Evolutionary conservation across 2,797 vertebrate species (phyloP), one percentile per base, ranked within the genome.

Genomic region (Tauraco hartlaubi): DNA sequence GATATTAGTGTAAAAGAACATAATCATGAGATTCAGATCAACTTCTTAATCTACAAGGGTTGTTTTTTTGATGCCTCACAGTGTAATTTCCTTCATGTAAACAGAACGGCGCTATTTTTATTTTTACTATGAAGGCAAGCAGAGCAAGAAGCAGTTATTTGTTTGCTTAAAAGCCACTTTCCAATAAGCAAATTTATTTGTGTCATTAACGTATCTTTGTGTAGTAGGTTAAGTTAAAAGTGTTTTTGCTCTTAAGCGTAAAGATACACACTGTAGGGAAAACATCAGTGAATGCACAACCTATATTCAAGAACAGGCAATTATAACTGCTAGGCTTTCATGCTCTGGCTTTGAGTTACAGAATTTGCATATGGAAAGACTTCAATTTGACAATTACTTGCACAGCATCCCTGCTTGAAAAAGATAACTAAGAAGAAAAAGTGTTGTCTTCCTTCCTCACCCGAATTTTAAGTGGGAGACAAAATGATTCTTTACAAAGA

Each of bases 391-490:
- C 44, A 56, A 63, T 67, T 83, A 88, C 21, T 83, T 81, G 76
- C 46, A 88, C 4, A 25, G 66, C 14, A 61, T 66, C 66, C 62
- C 94, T 96, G 92, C 79, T 75, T 92, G 92, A 80, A 81, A 93
- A 88, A 92, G 95, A 93, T 95, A 96, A 92, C 61, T 46, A 49
- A 26, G 85, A 61, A 83, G 75, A 91, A 90, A 63, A 85, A 91
- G 31, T 4, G 18, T 49, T 1, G 26, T 51, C 25, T 78, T 76
- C 72, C 58, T 91, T 90, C 41, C 44, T 61, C 37, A 71, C 41
- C 31, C 43, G 75, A 49, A 81, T 90, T 85, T 91, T 77, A 85
- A 68, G 54, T 9, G 58, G 59, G 15, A 82, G 33, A 63, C 28
- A 39, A 79, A 87, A 67, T 5, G 1, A 81, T 63, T 66, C 15